Evolutionary conservation across 2,888 invertebrate species (phyloP), one percentile per base, ranked within the genome.

Genomic region (Leptinotarsa tumamoca): DNA sequence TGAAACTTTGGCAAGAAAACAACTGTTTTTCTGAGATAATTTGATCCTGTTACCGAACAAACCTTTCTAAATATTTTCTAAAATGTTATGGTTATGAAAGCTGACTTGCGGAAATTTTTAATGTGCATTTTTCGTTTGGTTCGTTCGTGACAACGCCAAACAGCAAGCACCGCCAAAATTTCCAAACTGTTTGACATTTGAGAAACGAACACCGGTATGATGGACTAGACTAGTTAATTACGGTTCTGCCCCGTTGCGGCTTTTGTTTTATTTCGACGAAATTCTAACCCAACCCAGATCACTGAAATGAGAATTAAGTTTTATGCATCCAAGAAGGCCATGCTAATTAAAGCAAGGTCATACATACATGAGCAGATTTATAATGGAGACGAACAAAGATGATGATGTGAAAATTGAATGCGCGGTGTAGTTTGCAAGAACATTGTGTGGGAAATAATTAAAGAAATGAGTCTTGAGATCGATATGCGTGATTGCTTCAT

Each of bases 301-400:
- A 69, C 61, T 68, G 69, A 67, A 74, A 74, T 74, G 69, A 73
- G 67, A 72, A 56, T 72, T 70, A 63, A 70, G 69, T 67, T 72
- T 74, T 66, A 58, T 73, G 71, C 67, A 54, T 72, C 69, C 67
- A 68, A 68, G 68, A 72, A 72, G 74, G 72, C 69, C 74, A 61
- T 68, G 76, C 75, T 76, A 79, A 79, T 79, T 79, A 79, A 73
- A 52, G 67, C 73, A 73, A 68, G 74, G 79, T 68, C 71, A 63
- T 66, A 75, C 71, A 72, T 71, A 72, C 78, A 72, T 74, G 51
- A 58, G 68, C 56, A 69, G 71, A 76, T 76, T 78, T 78, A 78
- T 70, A 71, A 61, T 66, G 66, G 66, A 70, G 72, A 54, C 50
- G 49, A 70, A 71, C 69, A 69, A 72, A 77, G 67, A 63, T 68